These are phyloP conservation scores for Pitta sordida DNA, from an alignment of 2,113 vertebrate genomes.

Conservation along the genomic window DNA sequence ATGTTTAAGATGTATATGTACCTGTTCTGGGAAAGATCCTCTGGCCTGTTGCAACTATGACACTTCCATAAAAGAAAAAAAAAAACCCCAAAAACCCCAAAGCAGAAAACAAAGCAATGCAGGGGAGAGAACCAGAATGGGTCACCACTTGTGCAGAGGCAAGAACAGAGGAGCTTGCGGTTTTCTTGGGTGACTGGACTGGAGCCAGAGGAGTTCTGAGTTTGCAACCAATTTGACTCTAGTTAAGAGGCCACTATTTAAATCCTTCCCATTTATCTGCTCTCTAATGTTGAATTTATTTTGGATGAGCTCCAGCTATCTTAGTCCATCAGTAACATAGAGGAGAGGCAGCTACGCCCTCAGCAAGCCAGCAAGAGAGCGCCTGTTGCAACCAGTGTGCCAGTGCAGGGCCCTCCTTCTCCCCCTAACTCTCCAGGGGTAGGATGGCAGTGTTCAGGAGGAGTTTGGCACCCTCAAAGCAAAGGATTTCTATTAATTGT, in stretches of 20 bases:
- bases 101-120: background rate
- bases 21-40: background rate
- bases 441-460: background rate
- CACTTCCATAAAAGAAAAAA: background rate
- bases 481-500: background rate
- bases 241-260: conserved; percentile 33
- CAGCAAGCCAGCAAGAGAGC: background rate
- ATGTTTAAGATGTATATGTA: background rate
- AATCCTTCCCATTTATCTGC: conserved; percentile 21
- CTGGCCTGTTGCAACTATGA: background rate
- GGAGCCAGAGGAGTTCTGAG: background rate
- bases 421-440: background rate
- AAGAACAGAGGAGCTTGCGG: background rate
- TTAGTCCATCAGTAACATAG: background rate
- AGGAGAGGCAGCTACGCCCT: background rate
- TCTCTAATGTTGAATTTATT: conserved; percentile 46
- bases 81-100: too few species aligned
- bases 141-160: background rate
- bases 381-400: background rate
- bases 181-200: conserved; percentile 1
- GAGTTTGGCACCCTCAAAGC: background rate
- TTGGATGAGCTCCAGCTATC: conserved; percentile 36
- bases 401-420: background rate
- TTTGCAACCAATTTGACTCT: background rate
- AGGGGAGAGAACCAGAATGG: background rate